Base-by-base conservation (phyloP, 2,888 invertebrate species). In the Hydriomena furcata region DNA sequence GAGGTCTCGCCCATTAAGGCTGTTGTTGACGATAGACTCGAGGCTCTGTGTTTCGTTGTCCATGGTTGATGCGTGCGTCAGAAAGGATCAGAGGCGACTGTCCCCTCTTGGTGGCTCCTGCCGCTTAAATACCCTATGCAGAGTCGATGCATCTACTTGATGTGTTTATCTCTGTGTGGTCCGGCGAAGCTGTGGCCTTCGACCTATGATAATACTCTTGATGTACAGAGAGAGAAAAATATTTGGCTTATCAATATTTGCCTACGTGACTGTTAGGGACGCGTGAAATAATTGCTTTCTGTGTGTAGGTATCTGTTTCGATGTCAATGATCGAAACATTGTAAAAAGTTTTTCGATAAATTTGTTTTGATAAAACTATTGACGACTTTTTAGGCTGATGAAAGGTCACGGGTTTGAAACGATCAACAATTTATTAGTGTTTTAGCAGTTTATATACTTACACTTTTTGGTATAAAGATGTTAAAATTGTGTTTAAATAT, bases 21-120 rank as follows among this genome's bases (percentile, higher is more conserved):
- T 89, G 62, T 82, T 86, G 58, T 84, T 81, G 55, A 89, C 65
- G 55, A 90, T 82, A 7, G 82, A 63, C 66, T 90, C 90, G 27
- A 90, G 76, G 64, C 89, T 89, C 17, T 71, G 79, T 6, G 89
- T 87, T 79, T 90, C 84, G 66, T 78, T 79, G 43, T 90, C 89
- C 89, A 90, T 85, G 63, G 24, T 71, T 62, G 49, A 51, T 63
- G 66, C 46, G 71, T 60, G 49, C 58, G 55, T 63, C 43, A 55
- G 23, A 48, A 44, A 49, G 41, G 60, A 62, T 58, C 55, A 52
- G 44, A 59, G 55, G 53, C 64, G 73, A 79, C 71, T 79, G 74
- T 46, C 60, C 41, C 50, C 61, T 70, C 62, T 63, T 59, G 64
- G 51, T 57, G 48, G 45, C 35, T 62, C 66, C 54, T 32, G 55